Base-by-base conservation (phyloP, 2,888 invertebrate species). In the Heliconius erato region DNA sequence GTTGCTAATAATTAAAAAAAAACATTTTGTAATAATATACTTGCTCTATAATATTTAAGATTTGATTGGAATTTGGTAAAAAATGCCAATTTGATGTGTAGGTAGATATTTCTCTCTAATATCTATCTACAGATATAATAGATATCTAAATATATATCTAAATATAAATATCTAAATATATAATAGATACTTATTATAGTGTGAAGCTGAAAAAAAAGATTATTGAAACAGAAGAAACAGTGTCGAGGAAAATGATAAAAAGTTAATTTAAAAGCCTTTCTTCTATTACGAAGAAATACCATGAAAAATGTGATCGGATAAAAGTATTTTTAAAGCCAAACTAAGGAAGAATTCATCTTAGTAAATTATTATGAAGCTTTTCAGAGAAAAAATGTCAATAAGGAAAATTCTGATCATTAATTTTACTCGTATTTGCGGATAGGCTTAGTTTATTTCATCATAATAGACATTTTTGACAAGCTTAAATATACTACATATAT, bases 361-460 rank as follows among this genome's bases (percentile, higher is more conserved):
- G 26, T 72, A 26, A 72, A 44, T 72, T 72, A 44, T 44, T 72
- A 72, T 44, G 26, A 72, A 72, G 26, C 26, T 26, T 44, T 72
- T 26, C 44, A 26, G 9, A 72, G n/a, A 44, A 40, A 72, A 72
- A 44, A 44, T 44, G 44, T 72, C 44, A 44, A 72, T 44, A 72
- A 44, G 44, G 26, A 71, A 72, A 72, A 72, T 26, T 72, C n/a
- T 12, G 71, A 69, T 72, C 16, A 26, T 72, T 6, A 71, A 44
- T 44, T 72, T 44, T 44, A 16, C 71, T 71, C 12, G 14, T 40
- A 44, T 40, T 40, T 71, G n/a, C n/a, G 71, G 26, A 3, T 3
- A 72, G 16, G 44, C 72, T n/a, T 54, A 54, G 19, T 19, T 54
- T 19, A 54, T 19, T 19, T 19, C 2, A 19, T 54, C 54, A 16